Conservation (phyloP, 2,888 invertebrate species). For the Dexiosoma caninum region DNA sequence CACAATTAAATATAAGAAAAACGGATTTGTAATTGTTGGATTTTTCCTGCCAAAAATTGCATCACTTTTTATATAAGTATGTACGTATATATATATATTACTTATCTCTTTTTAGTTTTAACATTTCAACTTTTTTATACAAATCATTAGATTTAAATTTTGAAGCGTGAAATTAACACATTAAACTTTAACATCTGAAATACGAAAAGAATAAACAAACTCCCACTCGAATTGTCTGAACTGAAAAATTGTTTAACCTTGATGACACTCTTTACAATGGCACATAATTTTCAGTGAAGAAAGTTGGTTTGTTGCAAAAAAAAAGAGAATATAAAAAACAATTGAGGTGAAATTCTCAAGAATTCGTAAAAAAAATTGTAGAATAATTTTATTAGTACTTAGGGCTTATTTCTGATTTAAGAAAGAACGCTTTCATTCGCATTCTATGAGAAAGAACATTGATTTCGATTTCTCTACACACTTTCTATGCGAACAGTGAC, state of each 20-base stretch:
- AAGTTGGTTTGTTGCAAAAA: neutral
- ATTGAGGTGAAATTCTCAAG: neutral
- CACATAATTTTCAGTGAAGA: constrained; percentile 23
- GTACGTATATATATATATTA: neutral
- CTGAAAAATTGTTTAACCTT: constrained; percentile 39
- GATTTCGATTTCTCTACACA: too few relatives aligned
- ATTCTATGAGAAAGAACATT: too few relatives aligned
- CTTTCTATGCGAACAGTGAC: too few relatives aligned
- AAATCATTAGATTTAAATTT: constrained; percentile 36
- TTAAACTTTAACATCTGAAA: neutral
- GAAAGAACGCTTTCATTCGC: too few relatives aligned
- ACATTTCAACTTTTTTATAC: constrained; percentile 10
- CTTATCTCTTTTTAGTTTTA: neutral
- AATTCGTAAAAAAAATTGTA: neutral
- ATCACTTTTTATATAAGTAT: neutral
- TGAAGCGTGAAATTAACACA: constrained; percentile 46
- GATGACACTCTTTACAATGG: constrained; percentile 52
- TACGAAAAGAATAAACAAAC: constrained; percentile 12
- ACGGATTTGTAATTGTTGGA: constrained; percentile 19
- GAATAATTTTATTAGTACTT: constrained; percentile 21
- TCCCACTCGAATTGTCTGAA: constrained; percentile 14
- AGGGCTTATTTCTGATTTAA: too few relatives aligned
- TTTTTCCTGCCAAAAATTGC: constrained; percentile 42
- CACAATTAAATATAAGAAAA: neutral
- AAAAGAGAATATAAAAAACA: neutral